These are phyloP conservation scores for Oscheius myriophilus DNA, from an alignment of 2,888 invertebrate species.

Conservation along the genomic window DNA sequence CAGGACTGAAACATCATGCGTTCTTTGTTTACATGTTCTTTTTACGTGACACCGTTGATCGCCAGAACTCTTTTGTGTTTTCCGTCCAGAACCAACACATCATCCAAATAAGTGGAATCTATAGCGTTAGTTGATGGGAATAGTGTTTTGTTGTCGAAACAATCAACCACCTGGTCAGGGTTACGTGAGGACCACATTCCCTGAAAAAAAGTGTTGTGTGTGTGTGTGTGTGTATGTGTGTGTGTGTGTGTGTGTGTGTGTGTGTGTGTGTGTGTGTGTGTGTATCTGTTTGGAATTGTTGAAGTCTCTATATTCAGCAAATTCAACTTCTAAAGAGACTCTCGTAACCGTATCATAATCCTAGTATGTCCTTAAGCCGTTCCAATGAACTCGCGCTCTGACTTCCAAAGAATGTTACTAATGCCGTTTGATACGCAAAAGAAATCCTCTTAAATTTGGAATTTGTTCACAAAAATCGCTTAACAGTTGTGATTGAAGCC, in stretches of 20 bases:
- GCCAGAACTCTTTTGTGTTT: slow-evolving; percentile 53
- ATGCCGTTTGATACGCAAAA: no score
- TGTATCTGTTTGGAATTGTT: neutral
- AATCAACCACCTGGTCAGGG: slow-evolving; percentile 50
- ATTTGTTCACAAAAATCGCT: no score
- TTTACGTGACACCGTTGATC: slow-evolving; percentile 59
- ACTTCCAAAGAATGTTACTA: no score
- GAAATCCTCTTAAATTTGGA: no score
- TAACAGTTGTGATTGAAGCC: no score
- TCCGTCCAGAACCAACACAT: slow-evolving; percentile 55
- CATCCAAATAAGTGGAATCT: slow-evolving; percentile 37
- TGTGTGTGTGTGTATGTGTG: neutral
- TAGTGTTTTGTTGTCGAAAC: slow-evolving; percentile 37
- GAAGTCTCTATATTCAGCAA: no score
- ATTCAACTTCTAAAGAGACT: neutral
- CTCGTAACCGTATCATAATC: neutral
- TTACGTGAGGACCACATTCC: slow-evolving; percentile 44
- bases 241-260: no score
- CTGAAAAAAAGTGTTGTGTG: slow-evolving; percentile 30
- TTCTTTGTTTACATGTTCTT: neutral
- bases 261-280: neutral
- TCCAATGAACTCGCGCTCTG: no score
- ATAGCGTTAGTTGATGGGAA: slow-evolving; percentile 29
- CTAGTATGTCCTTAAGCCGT: no score
- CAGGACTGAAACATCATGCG: slow-evolving; percentile 52